Percentiles rank a stretch among this genome's conserved stretches.
Conservation (phyloP, 2,888 invertebrate species). For the Idaea aversata region DNA sequence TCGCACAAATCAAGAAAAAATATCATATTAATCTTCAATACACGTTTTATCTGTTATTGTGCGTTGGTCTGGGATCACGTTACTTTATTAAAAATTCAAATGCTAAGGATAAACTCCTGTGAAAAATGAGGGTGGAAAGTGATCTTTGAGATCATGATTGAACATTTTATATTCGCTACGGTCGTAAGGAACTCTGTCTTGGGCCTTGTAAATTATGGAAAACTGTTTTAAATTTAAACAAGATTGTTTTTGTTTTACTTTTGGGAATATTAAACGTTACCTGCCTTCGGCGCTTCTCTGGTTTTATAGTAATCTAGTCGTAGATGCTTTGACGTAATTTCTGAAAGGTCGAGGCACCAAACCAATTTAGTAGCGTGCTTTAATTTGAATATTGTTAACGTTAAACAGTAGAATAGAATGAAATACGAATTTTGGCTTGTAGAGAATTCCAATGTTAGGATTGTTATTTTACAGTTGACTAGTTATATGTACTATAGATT, state of each 20-base stretch:
- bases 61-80: slow-evolving; percentile 15
- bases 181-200: slow-evolving; percentile 29
- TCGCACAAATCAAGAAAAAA: background rate
- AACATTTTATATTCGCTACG: slow-evolving; percentile 64
- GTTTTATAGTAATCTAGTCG: background rate
- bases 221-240: slow-evolving; percentile 32
- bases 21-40: background rate
- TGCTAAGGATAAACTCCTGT: slow-evolving; percentile 37
- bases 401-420: background rate
- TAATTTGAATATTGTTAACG: background rate
- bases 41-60: background rate
- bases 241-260: slow-evolving; percentile 14
- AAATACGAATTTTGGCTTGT: background rate
- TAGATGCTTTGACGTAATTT: background rate
- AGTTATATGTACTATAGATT: too few species aligned
- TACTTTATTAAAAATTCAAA: slow-evolving; percentile 57
- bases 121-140: slow-evolving; percentile 40
- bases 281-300: slow-evolving; percentile 2
- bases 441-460: background rate
- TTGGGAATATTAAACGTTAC: slow-evolving; percentile 11
- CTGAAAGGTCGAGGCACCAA: background rate
- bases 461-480: too few species aligned
- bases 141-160: slow-evolving; percentile 59
- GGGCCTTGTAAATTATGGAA: slow-evolving; percentile 41
- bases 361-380: background rate